Evolutionary conservation across 2,113 vertebrate species (phyloP), one percentile per base, ranked within the genome.

Genomic region (Lethenteron reissneri): DNA sequence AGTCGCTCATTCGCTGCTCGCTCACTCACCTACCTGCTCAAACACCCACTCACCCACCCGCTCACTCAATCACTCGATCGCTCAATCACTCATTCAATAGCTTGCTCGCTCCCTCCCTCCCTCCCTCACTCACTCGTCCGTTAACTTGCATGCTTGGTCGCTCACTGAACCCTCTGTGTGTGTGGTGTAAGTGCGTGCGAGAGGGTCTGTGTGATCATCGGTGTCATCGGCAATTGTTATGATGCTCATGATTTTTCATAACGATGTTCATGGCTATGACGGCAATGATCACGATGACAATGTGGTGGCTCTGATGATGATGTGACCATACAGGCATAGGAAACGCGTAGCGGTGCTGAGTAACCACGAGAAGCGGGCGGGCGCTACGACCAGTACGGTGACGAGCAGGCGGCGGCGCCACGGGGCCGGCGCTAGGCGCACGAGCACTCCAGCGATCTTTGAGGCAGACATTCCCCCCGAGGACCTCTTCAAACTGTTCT

Each of bases 401-500:
- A 73, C 8, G n/a, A 71, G 70, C 21, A 56, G 70, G 13, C 69
- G 56, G 4, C 72, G 17, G 19, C 80, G 15, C 57, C 68, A 89
- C 86, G 0, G 90, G 89, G 64, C 64, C 64, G 64, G 25, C 64
- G 64, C n/a, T n/a, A 9, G 9, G 25, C n/a, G 11, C 64, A 68
- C 25, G 88, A 90, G 79, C 95, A 88, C 79, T 83, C 88, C 84
- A n/a, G 85, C 0, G 87, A n/a, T n/a, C n/a, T n/a, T n/a, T 2
- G 87, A 97, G 77, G 84, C 92, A 0, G 90, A 99, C 75, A 99
- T 97, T n/a, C 78, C 95, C 92, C 12, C 94, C 0, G 94, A 97
- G 76, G 94, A 99, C 77, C 90, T 99, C 77, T 99, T 99, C 76
- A 99, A 99, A 77, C 97, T 99, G 92, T 99, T 99, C 79, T 99